These are phyloP conservation scores for Laothoe populi DNA, from an alignment of 2,888 invertebrate genomes.

Conservation along the genomic window DNA sequence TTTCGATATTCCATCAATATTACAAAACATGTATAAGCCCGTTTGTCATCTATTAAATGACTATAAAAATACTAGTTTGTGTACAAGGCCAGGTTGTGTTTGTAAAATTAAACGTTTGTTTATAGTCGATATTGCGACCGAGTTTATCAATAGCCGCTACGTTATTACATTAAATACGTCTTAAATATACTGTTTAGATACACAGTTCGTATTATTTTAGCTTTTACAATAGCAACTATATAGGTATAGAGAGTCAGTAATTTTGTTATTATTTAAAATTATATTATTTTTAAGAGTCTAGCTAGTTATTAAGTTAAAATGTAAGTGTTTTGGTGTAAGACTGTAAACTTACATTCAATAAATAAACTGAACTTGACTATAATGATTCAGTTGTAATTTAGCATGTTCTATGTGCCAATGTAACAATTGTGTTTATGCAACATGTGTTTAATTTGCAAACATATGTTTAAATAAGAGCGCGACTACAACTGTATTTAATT, in stretches of 20 bases:
- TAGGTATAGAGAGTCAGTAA: too few species aligned
- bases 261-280: too few species aligned
- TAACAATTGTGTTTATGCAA: too few species aligned
- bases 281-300: too few species aligned
- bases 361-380: slow-evolving; percentile 12
- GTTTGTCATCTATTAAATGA: slow-evolving; percentile 25
- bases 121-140: not conserved
- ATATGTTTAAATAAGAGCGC: slow-evolving; percentile 5
- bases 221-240: slow-evolving; percentile 7
- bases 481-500: not conserved
- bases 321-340: too few species aligned
- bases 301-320: too few species aligned
- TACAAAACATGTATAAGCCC: slow-evolving; percentile 24
- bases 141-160: not conserved
- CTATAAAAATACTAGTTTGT: slow-evolving; percentile 24
- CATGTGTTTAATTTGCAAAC: not conserved
- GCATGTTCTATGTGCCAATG: slow-evolving; percentile 7
- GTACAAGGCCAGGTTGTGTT: slow-evolving; percentile 21
- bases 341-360: too few species aligned
- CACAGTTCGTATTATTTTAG: not conserved
- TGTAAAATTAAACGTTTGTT: slow-evolving; percentile 23
- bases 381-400: slow-evolving; percentile 1
- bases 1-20: slow-evolving; percentile 22
- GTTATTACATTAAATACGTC: not conserved
- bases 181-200: not conserved